Conservation (phyloP, 2,797 vertebrate species). For the Hyperoplus lanceolatus region DNA sequence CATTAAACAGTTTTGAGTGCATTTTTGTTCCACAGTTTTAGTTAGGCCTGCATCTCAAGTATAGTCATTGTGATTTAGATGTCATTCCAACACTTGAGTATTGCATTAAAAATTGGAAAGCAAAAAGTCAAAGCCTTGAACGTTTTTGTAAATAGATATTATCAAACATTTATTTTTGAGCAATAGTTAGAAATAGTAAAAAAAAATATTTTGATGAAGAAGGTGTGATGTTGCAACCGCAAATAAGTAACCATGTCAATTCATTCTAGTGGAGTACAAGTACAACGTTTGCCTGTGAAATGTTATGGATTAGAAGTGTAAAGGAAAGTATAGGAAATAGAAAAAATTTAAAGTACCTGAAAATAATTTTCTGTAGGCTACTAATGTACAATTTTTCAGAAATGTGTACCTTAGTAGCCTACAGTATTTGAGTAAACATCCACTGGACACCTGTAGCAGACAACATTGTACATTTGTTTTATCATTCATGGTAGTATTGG, state of each 20-base stretch:
- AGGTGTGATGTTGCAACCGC: too few relatives aligned
- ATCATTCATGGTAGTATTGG: not conserved
- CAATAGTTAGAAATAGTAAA: too few relatives aligned
- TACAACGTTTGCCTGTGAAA: not conserved
- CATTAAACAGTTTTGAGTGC: not conserved
- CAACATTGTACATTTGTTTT: not conserved
- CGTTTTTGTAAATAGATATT: too few relatives aligned
- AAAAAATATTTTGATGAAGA: too few relatives aligned
- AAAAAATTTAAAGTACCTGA: not conserved
- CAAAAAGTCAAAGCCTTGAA: too few relatives aligned
- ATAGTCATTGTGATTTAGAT: not conserved
- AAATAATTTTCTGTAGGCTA: not conserved
- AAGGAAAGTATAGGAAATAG: not conserved
- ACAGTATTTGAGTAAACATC: not conserved
- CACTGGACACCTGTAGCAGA: not conserved
- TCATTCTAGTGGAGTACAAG: not conserved
- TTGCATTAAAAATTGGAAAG: not conserved
- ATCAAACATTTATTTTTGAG: too few relatives aligned
- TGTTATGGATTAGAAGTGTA: not conserved
- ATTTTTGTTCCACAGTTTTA: not conserved
- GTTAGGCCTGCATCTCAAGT: not conserved
- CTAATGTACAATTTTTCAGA: too few relatives aligned
- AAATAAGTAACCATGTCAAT: too few relatives aligned
- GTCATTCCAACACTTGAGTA: too few relatives aligned
- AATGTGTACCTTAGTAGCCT: not conserved